A percentile compares a stretch with the other conserved stretches of the same genome.
These are phyloP conservation scores for Drosophila hydei DNA, from an alignment of 1,140 invertebrate species.

Conservation along the genomic window DNA sequence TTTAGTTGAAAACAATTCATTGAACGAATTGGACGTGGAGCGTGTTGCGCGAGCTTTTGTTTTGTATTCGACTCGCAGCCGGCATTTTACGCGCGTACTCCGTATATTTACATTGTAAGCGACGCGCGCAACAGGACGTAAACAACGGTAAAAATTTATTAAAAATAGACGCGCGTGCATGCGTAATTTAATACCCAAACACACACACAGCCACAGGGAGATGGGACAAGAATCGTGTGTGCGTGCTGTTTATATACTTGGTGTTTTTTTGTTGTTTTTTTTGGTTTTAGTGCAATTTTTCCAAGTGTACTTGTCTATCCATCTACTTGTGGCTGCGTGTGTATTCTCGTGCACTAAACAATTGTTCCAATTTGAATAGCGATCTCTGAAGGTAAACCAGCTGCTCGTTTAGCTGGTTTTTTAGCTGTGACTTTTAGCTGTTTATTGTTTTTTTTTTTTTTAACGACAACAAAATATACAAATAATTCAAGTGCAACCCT, in stretches of 20 bases:
- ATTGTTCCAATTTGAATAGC: slow-evolving; percentile 49
- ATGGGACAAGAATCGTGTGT: slow-evolving; percentile 10
- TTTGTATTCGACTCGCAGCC: slow-evolving; percentile 11
- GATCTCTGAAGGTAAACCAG: slow-evolving; percentile 45
- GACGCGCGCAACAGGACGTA: slow-evolving; percentile 50
- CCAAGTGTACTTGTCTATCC: slow-evolving; percentile 17
- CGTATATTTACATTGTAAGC: slow-evolving; percentile 43
- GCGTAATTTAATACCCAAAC: slow-evolving; percentile 48
- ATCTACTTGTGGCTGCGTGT: slow-evolving; percentile 17
- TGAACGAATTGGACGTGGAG: slow-evolving; percentile 15
- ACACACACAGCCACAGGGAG: neutral
- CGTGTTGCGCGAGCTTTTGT: slow-evolving; percentile 6
- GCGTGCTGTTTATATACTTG: slow-evolving; percentile 25
- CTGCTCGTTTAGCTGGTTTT: slow-evolving; percentile 34
- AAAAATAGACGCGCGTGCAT: slow-evolving; percentile 42
- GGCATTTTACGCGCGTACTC: slow-evolving; percentile 54
- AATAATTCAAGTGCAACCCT: slow-evolving; percentile 41
- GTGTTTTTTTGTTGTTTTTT: slow-evolving; percentile 19
- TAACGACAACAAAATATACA: neutral
- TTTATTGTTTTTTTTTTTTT: slow-evolving; percentile 22
- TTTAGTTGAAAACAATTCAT: slow-evolving; percentile 34
- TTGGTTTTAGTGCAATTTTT: slow-evolving; percentile 36
- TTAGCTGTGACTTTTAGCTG: slow-evolving; percentile 12
- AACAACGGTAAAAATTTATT: slow-evolving; percentile 45
- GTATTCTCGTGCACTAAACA: slow-evolving; percentile 8